Evolutionary conservation across 2,797 vertebrate genomes (phyloP).

Genomic region (Pipistrellus nathusii): DNA sequence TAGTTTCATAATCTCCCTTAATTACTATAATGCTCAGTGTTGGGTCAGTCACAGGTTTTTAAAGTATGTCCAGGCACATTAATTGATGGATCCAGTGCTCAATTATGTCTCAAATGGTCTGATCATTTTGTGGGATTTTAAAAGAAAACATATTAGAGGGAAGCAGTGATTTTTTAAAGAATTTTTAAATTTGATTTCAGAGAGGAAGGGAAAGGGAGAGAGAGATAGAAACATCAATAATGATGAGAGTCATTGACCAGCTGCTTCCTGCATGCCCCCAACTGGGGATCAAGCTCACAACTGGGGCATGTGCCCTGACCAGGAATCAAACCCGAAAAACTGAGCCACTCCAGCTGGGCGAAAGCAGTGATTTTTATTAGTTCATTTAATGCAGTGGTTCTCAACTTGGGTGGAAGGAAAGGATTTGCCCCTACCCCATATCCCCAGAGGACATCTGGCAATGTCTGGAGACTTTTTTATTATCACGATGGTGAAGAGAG

Average conservation of each 20-base stretch:
- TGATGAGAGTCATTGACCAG: too few species aligned
- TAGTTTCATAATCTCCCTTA: conserved; percentile 44
- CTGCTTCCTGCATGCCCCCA: too few species aligned
- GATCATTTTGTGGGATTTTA: conserved; percentile 45
- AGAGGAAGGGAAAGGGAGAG: too few species aligned
- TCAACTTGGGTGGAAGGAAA: neutral
- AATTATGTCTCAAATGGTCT: neutral
- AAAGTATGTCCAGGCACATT: conserved; percentile 28
- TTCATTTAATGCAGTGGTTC: neutral
- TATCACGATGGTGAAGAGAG: neutral
- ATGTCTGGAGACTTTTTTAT: neutral
- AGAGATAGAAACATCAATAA: too few species aligned
- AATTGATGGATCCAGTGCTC: neutral
- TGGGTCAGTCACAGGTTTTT: neutral
- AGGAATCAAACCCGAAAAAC: too few species aligned
- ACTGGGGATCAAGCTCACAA: too few species aligned
- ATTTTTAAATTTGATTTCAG: too few species aligned
- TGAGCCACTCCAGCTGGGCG: too few species aligned
- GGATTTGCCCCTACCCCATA: neutral
- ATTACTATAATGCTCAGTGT: conserved; percentile 33
- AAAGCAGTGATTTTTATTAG: conserved; percentile 28
- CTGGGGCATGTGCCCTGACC: too few species aligned
- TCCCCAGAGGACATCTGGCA: neutral
- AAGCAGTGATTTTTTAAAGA: neutral
- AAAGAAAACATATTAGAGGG: conserved; percentile 15